Evolutionary conservation across 1,140 invertebrate species (phyloP).

Genomic region (Cydia fagiglandana): DNA sequence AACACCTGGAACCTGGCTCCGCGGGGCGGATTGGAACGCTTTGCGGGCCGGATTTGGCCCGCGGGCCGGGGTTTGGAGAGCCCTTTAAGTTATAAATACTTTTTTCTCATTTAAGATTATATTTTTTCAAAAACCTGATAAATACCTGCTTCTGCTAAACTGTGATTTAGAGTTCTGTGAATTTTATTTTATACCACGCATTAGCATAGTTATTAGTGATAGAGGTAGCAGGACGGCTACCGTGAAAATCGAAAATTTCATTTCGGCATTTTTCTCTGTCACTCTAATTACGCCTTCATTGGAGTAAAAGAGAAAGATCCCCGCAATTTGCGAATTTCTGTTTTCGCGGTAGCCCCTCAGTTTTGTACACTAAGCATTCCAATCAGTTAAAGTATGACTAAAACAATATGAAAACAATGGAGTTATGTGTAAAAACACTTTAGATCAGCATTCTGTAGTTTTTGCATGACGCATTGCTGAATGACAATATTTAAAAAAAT

Average conservation of each 20-base stretch:
- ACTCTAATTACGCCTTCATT: too few species aligned
- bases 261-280: too few species aligned
- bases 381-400: background rate
- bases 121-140: background rate
- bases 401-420: constrained; percentile 10
- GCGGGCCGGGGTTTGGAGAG: too few species aligned
- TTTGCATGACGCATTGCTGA: background rate
- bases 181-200: background rate
- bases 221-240: too few species aligned
- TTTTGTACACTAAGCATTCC: background rate
- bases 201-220: background rate
- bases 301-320: too few species aligned
- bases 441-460: background rate
- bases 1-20: too few species aligned
- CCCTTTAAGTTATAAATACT: too few species aligned
- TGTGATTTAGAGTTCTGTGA: background rate
- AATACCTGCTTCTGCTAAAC: background rate
- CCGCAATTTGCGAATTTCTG: too few species aligned
- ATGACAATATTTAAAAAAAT: background rate
- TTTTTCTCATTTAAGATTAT: background rate
- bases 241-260: too few species aligned
- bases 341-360: too few species aligned
- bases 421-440: background rate
- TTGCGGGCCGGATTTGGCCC: too few species aligned
- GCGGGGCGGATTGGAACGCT: too few species aligned